Conservation (phyloP, 2,888 invertebrate species). For the Andrena marginata region DNA sequence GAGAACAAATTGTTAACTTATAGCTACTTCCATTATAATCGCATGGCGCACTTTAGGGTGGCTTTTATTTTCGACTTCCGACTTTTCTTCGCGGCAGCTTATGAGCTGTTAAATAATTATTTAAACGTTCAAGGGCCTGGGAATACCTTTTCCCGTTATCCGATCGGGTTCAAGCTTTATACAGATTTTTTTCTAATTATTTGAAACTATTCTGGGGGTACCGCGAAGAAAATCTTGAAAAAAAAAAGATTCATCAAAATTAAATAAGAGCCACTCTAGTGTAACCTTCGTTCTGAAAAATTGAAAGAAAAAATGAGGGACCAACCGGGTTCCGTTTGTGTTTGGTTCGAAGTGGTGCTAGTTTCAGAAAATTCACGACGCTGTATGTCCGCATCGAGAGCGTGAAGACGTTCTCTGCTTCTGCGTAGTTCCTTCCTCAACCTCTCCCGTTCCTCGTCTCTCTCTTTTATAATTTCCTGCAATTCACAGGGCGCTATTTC, state of each 20-base stretch:
- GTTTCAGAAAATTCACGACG: slow-evolving; percentile 76
- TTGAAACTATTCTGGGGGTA: no score
- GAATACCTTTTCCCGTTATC: no score
- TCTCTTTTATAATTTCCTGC: slow-evolving; percentile 90
- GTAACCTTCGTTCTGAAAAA: slow-evolving; percentile 24
- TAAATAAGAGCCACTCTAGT: no score
- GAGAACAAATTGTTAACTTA: background rate
- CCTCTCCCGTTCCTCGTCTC: slow-evolving; percentile 91
- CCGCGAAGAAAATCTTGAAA: no score
- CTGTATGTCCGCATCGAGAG: slow-evolving; percentile 84
- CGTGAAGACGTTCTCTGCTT: slow-evolving; percentile 90
- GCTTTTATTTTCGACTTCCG: no score
- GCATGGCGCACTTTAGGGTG: no score
- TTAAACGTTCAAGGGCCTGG: no score
- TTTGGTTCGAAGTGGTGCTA: slow-evolving; percentile 71
- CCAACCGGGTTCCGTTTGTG: slow-evolving; percentile 76
- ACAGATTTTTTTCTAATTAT: no score
- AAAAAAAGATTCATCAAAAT: no score
- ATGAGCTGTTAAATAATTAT: no score
- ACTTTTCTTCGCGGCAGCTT: no score
- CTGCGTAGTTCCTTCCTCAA: slow-evolving; percentile 90
- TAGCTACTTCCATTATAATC: background rate
- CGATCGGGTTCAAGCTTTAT: no score
- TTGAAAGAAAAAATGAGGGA: slow-evolving; percentile 42
- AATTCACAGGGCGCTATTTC: slow-evolving; percentile 56